Evolutionary conservation across 2,888 invertebrate species (phyloP), one percentile per base, ranked within the genome.

Genomic region (Dicranocentrus wangi): DNA sequence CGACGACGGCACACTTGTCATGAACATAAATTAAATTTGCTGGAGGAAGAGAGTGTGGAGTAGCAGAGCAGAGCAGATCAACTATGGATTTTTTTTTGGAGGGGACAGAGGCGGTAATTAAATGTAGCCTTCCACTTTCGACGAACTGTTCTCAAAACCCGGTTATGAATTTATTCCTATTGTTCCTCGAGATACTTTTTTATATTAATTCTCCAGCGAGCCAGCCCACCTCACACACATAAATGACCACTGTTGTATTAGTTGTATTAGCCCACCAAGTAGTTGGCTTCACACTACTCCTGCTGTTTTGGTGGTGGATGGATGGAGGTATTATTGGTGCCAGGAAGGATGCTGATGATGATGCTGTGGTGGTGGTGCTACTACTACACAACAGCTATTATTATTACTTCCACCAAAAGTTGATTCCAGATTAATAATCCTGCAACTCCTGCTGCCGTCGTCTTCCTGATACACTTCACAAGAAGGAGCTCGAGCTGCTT

Each of bases 271-370:
- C n/a, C n/a, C n/a, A n/a, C 3, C 23, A 72, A 17, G n/a, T 28
- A 72, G 28, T 72, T 61, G 17, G 21, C n/a, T 73, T 63, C 55
- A 51, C 63, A 51, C n/a, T n/a, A n/a, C 47, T 32, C 51, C 39
- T 65, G 8, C 43, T 65, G 23, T 19, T 23, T 42, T 8, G 8
- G 21, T 42, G n/a, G n/a, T n/a, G n/a, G n/a, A n/a, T n/a, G n/a
- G n/a, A n/a, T n/a, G n/a, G n/a, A 60, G 21, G 28, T 68, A 17
- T 53, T 68, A 47, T 8, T 73, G 55, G 73, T 65, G 65, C 39
- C 73, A 73, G 65, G 73, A 73, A 73, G 65, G 63, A 65, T 73
- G 53, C 53, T 73, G 73, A 51, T 63, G 61, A 28, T 47, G 70
- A 47, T 60, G 60, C 71, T 70, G 43, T 60, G 60, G 60, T 61